Percentiles rank a stretch among this genome's conserved stretches.
phyloP scores from a whole-genome alignment of 2,888 invertebrate genomes.

The Catotricha subobsoleta region DNA sequence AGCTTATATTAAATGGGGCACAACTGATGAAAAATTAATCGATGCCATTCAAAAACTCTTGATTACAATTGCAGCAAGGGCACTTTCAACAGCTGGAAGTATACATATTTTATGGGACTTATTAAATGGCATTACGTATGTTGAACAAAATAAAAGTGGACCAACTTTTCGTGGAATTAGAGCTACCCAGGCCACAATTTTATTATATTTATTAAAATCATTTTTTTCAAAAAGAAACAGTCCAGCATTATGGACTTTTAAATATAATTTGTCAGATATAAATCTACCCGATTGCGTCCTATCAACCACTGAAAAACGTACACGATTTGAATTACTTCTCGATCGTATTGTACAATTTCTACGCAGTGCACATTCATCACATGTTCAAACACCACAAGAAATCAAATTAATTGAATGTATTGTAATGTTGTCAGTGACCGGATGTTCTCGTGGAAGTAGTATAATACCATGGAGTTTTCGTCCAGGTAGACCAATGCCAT shows the following conservation, averaged over 20 bases:
- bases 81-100: constrained; percentile 23
- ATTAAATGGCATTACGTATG: constrained; percentile 18
- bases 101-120: constrained; percentile 29
- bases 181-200: constrained; percentile 21
- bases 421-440: constrained; percentile 22
- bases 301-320: constrained; percentile 21
- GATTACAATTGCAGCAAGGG: constrained; percentile 19
- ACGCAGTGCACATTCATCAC: constrained; percentile 14
- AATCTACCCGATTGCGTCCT: constrained; percentile 17
- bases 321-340: constrained; percentile 24
- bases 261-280: constrained; percentile 6
- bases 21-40: neutral
- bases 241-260: constrained; percentile 9
- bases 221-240: constrained; percentile 8
- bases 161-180: constrained; percentile 22
- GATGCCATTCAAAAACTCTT: neutral
- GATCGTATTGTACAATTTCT: constrained; percentile 26
- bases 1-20: constrained; percentile 10
- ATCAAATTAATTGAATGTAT: constrained; percentile 23
- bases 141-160: constrained; percentile 22
- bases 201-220: constrained; percentile 20
- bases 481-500: constrained; percentile 20
- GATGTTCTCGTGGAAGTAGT: constrained; percentile 24
- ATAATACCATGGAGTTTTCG: constrained; percentile 29
- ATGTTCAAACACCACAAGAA: constrained; percentile 21